Evolutionary conservation across 2,888 invertebrate species (phyloP).

Genomic region (Drosophila incognita): DNA sequence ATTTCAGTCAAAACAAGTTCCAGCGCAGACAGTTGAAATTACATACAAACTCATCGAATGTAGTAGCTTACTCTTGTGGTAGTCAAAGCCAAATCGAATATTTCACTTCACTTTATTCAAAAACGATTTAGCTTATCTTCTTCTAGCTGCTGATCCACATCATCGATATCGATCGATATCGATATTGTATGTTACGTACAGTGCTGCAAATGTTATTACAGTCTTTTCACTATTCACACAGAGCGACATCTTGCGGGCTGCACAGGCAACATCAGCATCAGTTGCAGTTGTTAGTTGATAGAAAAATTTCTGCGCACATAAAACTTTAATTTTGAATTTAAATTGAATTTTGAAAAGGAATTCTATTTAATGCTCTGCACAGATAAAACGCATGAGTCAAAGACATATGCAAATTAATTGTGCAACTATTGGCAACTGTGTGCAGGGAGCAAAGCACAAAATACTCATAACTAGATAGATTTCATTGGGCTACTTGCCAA

Average conservation of each 20-base stretch:
- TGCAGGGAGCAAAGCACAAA: not conserved
- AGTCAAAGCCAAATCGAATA: not conserved
- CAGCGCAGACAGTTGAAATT: not conserved
- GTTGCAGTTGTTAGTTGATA: not conserved
- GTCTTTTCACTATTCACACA: not conserved
- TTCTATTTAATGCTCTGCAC: not conserved
- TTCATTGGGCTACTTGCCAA: no score
- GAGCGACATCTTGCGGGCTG: not conserved
- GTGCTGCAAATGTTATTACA: not conserved
- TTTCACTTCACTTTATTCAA: not conserved
- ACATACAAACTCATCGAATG: not conserved
- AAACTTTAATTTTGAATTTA: not conserved
- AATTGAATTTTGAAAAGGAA: not conserved
- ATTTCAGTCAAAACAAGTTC: conserved; percentile 7
- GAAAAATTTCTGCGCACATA: not conserved
- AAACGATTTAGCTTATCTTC: not conserved
- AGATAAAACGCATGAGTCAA: not conserved
- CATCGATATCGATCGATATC: not conserved
- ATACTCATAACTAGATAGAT: not conserved
- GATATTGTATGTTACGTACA: not conserved
- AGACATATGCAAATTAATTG: not conserved
- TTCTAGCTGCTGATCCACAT: not conserved
- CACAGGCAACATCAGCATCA: not conserved
- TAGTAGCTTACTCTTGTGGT: not conserved
- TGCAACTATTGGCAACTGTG: not conserved